Conservation (phyloP, 2,888 invertebrate genomes). For the Eupithecia centaureata region DNA sequence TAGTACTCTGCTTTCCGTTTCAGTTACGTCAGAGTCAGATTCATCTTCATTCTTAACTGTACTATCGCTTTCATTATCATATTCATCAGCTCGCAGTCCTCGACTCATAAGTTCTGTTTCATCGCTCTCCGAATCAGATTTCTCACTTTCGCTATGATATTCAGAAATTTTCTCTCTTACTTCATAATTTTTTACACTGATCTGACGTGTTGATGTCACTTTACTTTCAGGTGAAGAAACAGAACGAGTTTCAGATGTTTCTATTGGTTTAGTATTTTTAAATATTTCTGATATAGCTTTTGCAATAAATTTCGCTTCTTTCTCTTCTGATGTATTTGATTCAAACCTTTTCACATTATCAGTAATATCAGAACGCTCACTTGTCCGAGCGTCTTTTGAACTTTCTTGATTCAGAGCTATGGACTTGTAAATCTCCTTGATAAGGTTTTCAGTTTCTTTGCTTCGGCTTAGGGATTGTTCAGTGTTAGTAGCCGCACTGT, state of each 20-base stretch:
- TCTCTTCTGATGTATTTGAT: constrained; percentile 31
- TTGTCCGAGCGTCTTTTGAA: constrained; percentile 54
- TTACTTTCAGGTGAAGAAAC: constrained; percentile 44
- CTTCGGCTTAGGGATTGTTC: constrained; percentile 50
- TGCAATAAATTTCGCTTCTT: constrained; percentile 38
- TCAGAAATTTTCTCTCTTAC: constrained; percentile 7
- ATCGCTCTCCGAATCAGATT: constrained; percentile 20
- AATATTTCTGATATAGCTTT: constrained; percentile 53
- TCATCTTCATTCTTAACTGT: constrained; percentile 31
- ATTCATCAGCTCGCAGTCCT: constrained; percentile 26
- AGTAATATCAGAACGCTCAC: constrained; percentile 45
- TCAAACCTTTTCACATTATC: constrained; percentile 18
- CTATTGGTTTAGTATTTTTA: constrained; percentile 45
- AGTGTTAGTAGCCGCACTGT: constrained; percentile 64
- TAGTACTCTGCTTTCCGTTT: constrained; percentile 34
- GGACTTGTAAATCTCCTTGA: constrained; percentile 76
- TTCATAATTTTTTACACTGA: constrained; percentile 34
- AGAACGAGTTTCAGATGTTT: constrained; percentile 42
- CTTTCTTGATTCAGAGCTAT: constrained; percentile 60
- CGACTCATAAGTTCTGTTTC: constrained; percentile 24
- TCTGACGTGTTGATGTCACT: constrained; percentile 34
- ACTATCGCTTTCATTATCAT: constrained; percentile 29
- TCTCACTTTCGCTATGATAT: neutral
- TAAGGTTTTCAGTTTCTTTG: constrained; percentile 69
- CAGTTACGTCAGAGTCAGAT: constrained; percentile 45